A percentile compares a stretch with the other conserved stretches of the same genome.
phyloP scores from a whole-genome alignment of 2,113 vertebrate genomes.

The Dicaeum eximium region DNA sequence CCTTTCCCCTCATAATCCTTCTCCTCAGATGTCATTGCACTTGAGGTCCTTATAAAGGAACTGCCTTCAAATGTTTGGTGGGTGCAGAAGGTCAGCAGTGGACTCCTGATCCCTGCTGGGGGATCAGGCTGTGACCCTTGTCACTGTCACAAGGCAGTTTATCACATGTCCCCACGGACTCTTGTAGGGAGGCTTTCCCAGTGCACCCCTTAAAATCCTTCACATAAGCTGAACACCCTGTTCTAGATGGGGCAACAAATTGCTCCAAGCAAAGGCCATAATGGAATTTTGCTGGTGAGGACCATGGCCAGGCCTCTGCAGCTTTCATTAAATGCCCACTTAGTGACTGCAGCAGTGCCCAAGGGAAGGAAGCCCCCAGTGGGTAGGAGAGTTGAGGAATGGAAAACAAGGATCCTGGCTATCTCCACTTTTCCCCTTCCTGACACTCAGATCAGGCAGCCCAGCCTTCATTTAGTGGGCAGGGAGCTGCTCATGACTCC shows the following conservation, averaged over 20 bases:
- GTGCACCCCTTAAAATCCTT: background rate
- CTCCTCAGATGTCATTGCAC: background rate
- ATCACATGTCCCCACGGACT: background rate
- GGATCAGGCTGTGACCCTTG: background rate
- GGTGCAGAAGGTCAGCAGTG: background rate
- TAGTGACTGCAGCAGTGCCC: background rate
- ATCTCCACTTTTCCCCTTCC: background rate
- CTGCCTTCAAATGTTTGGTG: background rate
- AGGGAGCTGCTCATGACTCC: background rate
- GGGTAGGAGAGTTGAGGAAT: background rate
- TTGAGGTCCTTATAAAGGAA: background rate
- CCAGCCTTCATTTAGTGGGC: background rate
- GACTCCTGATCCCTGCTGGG: background rate
- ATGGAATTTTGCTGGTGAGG: background rate
- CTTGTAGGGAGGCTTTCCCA: background rate
- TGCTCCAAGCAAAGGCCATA: background rate
- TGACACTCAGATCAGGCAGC: background rate
- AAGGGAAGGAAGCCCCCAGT: rapidly evolving
- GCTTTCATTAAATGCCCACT: background rate
- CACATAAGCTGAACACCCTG: background rate
- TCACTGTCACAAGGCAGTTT: background rate
- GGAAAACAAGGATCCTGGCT: background rate
- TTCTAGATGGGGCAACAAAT: background rate
- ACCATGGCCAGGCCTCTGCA: background rate
- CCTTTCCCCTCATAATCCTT: background rate